Conservation (phyloP, 2,113 vertebrate genomes). For the Collichthys lucidus region DNA sequence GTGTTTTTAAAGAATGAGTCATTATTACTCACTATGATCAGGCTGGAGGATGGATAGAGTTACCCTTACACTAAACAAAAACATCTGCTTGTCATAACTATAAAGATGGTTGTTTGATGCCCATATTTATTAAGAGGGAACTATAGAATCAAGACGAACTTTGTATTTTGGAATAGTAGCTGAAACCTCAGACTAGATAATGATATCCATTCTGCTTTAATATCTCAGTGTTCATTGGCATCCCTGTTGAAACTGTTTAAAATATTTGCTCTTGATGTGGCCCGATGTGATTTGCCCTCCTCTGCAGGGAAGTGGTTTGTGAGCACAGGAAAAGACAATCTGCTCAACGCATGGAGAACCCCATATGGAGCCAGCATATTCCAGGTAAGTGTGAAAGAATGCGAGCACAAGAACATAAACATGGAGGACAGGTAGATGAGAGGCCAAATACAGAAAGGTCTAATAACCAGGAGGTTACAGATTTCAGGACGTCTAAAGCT, state of each 20-base stretch:
- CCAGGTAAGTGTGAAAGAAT: conserved; percentile 84
- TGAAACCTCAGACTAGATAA: not conserved
- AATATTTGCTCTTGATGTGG: not conserved
- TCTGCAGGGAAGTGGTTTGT: conserved; percentile 96
- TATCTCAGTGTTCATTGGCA: not conserved
- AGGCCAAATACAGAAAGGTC: not conserved
- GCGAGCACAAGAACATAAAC: not conserved
- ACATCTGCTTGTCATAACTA: too few species aligned
- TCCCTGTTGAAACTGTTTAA: not conserved
- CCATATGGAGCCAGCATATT: conserved; percentile 98
- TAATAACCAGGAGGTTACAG: not conserved
- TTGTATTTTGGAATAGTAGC: not conserved
- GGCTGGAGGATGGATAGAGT: not conserved
- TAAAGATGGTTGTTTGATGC: not conserved
- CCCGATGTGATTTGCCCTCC: conserved; percentile 27
- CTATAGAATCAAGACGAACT: not conserved
- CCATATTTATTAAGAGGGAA: not conserved
- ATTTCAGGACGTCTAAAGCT: not conserved
- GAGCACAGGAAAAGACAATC: conserved; percentile 98
- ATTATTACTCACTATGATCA: not conserved
- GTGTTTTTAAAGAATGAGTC: not conserved
- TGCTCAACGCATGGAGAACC: conserved; percentile 97
- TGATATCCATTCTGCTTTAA: not conserved
- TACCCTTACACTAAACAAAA: too few species aligned
- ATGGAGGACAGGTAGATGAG: conserved; percentile 5